Evolutionary conservation across 1,140 invertebrate species (phyloP).

Genomic region (Tachypleus tridentatus): DNA sequence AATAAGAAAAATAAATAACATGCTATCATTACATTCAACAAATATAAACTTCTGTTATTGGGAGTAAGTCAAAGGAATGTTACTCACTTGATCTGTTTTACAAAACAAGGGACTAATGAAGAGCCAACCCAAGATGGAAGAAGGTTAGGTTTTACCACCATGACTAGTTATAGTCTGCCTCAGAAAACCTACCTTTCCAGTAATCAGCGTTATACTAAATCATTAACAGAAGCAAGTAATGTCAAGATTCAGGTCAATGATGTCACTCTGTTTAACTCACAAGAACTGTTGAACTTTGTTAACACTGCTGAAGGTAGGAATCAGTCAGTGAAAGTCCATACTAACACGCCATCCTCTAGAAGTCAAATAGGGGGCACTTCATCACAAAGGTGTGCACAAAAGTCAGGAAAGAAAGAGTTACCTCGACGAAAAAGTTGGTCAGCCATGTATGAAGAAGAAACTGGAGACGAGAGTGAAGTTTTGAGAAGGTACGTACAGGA

Average conservation of each 20-base stretch:
- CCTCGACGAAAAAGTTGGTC: constrained; percentile 16
- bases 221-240: constrained; percentile 2
- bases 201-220: too few relatives aligned
- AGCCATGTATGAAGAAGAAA: background rate
- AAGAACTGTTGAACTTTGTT: constrained; percentile 13
- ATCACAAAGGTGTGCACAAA: constrained; percentile 6
- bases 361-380: constrained; percentile 5
- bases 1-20: too few relatives aligned
- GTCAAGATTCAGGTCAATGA: constrained; percentile 21
- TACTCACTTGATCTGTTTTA: too few relatives aligned
- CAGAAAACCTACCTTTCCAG: too few relatives aligned
- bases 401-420: background rate
- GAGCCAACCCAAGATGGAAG: too few relatives aligned
- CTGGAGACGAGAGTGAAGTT: background rate
- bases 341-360: background rate
- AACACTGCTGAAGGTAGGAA: constrained; percentile 1
- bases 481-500: background rate
- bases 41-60: too few relatives aligned
- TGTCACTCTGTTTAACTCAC: constrained; percentile 16
- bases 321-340: background rate
- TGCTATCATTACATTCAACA: too few relatives aligned
- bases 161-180: too few relatives aligned
- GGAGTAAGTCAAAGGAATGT: too few relatives aligned
- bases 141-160: too few relatives aligned
- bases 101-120: too few relatives aligned